Evolutionary conservation across 2,113 vertebrate genomes (phyloP).

Genomic region (Heliornis fulica): DNA sequence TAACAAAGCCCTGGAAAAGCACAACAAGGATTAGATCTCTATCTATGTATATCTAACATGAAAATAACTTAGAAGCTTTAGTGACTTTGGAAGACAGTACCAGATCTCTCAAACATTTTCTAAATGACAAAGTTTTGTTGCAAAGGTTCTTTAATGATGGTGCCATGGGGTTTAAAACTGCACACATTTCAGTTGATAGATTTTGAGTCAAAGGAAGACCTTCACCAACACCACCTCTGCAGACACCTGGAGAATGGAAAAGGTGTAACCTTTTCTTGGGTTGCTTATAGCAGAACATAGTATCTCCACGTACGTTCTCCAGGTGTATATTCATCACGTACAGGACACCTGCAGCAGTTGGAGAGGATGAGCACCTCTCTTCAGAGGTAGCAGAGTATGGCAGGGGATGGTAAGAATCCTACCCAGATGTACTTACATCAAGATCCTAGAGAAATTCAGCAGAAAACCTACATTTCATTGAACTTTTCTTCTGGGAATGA

Average conservation of each 20-base stretch:
- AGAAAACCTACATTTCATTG: neutral
- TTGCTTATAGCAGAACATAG: neutral
- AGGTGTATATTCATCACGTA: fast-evolving
- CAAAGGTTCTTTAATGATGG: neutral
- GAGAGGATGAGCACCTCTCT: neutral
- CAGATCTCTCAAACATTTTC: neutral
- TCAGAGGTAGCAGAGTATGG: neutral
- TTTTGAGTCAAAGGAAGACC: neutral
- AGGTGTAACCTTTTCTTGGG: neutral
- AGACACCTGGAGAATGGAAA: neutral
- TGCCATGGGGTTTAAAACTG: neutral
- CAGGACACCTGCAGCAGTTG: neutral
- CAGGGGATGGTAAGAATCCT: neutral
- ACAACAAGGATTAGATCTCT: neutral
- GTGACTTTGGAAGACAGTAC: neutral
- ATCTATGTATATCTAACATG: neutral
- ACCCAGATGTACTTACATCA: neutral
- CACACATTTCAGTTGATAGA: neutral
- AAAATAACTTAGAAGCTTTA: neutral
- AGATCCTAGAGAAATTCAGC: neutral
- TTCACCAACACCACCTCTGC: neutral
- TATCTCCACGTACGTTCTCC: neutral
- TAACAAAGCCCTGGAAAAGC: neutral
- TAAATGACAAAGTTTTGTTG: neutral
- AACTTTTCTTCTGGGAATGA: neutral